Conservation (phyloP, 2,888 invertebrate genomes). For the Leptopilina syphax region DNA sequence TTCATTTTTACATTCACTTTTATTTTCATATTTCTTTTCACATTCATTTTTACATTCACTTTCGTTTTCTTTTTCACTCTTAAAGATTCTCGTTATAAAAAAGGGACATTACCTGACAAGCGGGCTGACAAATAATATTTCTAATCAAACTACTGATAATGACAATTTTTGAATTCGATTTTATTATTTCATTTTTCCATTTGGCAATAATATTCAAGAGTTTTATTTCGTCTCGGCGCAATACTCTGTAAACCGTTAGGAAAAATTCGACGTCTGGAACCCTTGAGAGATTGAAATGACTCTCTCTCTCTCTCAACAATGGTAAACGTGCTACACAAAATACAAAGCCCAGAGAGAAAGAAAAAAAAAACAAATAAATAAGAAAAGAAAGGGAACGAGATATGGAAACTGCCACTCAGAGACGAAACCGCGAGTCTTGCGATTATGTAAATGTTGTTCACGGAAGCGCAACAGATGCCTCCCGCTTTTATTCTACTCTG, state of each 20-base stretch:
- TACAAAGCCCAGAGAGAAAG: conserved; percentile 36
- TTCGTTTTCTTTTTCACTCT: no score
- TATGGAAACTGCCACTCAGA: conserved; percentile 53
- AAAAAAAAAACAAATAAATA: conserved; percentile 43
- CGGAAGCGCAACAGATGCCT: conserved; percentile 75
- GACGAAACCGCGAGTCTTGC: conserved; percentile 58
- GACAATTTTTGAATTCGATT: no score
- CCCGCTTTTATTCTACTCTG: conserved; percentile 58
- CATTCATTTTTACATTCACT: no score
- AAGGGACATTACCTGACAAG: no score
- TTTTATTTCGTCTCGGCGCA: background rate
- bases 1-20: no score
- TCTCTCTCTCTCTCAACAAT: conserved; percentile 51
- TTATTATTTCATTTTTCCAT: no score
- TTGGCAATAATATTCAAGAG: no score
- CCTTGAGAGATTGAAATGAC: conserved; percentile 51
- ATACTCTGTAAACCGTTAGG: conserved; percentile 8
- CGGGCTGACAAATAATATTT: no score
- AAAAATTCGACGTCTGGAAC: conserved; percentile 29
- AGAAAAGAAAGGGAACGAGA: conserved; percentile 51
- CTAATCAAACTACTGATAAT: no score
- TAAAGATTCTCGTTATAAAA: no score
- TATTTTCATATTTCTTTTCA: no score
- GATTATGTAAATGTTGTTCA: conserved; percentile 75
- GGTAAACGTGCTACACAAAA: conserved; percentile 48